These are phyloP conservation scores for Aleiodes alternator DNA, from an alignment of 2,888 invertebrate species.

Conservation along the genomic window DNA sequence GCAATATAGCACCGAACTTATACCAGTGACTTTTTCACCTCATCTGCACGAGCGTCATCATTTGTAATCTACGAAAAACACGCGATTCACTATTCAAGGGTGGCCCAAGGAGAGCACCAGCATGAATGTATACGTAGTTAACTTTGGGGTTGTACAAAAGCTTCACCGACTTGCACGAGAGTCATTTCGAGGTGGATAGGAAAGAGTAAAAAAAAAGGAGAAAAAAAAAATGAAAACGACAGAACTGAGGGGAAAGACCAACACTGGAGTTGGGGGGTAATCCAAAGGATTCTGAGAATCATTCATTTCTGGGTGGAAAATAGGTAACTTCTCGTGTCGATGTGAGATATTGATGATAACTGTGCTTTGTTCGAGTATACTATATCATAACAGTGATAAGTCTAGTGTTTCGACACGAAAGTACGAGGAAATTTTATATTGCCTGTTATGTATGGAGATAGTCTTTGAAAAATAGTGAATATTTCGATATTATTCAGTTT, in stretches of 20 bases:
- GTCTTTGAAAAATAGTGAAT: not conserved
- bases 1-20: constrained; percentile 30
- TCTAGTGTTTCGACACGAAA: constrained; percentile 10
- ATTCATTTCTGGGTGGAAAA: constrained; percentile 29
- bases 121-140: not conserved
- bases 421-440: constrained; percentile 6
- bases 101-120: constrained; percentile 1
- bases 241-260: not conserved
- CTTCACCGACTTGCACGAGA: constrained; percentile 44
- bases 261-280: constrained; percentile 11
- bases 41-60: constrained; percentile 29
- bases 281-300: constrained; percentile 37
- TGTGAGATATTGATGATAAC: constrained; percentile 33
- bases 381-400: constrained; percentile 11
- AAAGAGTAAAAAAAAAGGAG: not conserved
- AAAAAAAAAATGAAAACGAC: not conserved
- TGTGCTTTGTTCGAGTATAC: constrained; percentile 12
- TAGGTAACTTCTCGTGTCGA: constrained; percentile 40
- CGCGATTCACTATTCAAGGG: constrained; percentile 46
- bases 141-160: constrained; percentile 31
- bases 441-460: not conserved
- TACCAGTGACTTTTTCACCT: constrained; percentile 53
- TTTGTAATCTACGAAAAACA: constrained; percentile 52
- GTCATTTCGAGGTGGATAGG: constrained; percentile 34
- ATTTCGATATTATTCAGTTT: too few species aligned